phyloP scores from a whole-genome alignment of 2,888 invertebrate species.

The Peribatodes rhomboidaria region DNA sequence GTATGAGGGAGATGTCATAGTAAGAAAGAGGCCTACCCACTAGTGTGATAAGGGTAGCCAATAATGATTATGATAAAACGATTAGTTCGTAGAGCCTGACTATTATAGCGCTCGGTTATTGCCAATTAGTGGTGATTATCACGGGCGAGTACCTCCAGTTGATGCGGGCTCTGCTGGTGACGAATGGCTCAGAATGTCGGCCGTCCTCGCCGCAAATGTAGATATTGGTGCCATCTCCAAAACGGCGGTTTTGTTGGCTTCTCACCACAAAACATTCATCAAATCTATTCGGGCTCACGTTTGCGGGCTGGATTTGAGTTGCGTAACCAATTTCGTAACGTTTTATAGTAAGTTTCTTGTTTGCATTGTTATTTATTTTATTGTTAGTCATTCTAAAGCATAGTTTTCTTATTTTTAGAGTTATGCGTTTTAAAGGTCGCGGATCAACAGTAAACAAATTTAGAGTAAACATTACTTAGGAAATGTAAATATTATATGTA shows the following conservation, averaged over 20 bases:
- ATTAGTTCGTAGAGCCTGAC: conserved; percentile 8
- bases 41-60: too few species aligned
- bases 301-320: conserved; percentile 10
- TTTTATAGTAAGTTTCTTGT: conserved; percentile 13
- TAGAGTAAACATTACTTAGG: too few species aligned
- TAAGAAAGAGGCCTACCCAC: too few species aligned
- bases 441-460: too few species aligned
- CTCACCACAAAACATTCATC: conserved; percentile 21
- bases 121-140: conserved; percentile 28
- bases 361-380: background rate
- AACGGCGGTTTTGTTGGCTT: conserved; percentile 22
- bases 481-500: too few species aligned
- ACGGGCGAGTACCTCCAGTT: conserved; percentile 8
- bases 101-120: conserved; percentile 13
- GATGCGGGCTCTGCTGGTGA: conserved; percentile 19
- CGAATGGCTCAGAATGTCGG: conserved; percentile 14
- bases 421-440: too few species aligned
- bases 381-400: background rate
- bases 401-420: background rate
- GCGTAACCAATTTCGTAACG: conserved; percentile 10
- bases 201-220: conserved; percentile 24
- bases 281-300: conserved; percentile 15
- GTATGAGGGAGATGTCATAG: too few species aligned
- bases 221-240: conserved; percentile 27
- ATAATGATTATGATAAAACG: background rate